Evolutionary conservation across 2,797 vertebrate species (phyloP), one percentile per base, ranked within the genome.

Genomic region (Myotis planiceps): DNA sequence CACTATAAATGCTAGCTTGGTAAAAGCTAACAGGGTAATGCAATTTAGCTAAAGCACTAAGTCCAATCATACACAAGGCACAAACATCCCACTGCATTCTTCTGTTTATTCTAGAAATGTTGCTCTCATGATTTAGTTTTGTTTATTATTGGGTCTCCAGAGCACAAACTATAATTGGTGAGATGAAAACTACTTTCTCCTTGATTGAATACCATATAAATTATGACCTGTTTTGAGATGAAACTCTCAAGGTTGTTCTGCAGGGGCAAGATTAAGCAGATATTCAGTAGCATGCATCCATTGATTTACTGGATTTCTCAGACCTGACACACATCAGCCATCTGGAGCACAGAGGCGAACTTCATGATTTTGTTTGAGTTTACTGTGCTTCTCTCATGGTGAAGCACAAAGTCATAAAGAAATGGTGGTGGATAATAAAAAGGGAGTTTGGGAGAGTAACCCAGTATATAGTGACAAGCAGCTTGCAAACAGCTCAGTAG

Each of bases 291-390:
- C 29, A 32, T 74, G 27, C 19, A 85, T 45, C 29, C 15, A 42
- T 18, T 86, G 55, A 90, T 88, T 88, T 60, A 94, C 76, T 68
- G 47, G 25, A 79, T 92, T 89, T 92, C 55, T 94, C 76, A 92
- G 94, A 90, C 32, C 8, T 71, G 49, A 74, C 58, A 88, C 5
- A 85, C 68, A 92, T 90, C 94, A 95, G 13, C 79, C 84, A 95
- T 93, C 55, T 96, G 90, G 39, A 92, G 2, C 65, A 3, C 42
- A 93, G 60, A 78, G 47, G 39, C 14, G 1, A 87, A 78, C 63
- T 83, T 51, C 51, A 49, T 69, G 68, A 90, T 58, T 86, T 72
- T 74, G 72, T 83, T 86, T 8, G 25, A n/a, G 12, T 94, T 94
- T 81, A 68, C 34, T 74, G 16, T 92, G 79, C 47, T 93, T 92